phyloP scores from a whole-genome alignment of 2,113 vertebrate genomes.

The Tonatia bakeri region DNA sequence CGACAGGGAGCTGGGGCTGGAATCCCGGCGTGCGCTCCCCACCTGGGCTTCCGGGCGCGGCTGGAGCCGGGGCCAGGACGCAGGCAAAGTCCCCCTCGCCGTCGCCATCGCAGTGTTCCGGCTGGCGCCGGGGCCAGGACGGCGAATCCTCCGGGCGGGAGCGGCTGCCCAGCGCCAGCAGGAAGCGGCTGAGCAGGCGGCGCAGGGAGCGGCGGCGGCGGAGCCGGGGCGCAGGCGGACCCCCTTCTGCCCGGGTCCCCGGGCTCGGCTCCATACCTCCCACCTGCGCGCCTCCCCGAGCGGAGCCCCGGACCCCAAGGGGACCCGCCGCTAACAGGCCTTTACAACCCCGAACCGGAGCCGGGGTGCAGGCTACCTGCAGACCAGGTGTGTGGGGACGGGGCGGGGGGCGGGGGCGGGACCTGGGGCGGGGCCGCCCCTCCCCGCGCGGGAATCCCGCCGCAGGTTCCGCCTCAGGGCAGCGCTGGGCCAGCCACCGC shows the following conservation, averaged over 20 bases:
- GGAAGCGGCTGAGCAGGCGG: conserved; percentile 65
- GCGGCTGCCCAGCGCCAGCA: conserved; percentile 85
- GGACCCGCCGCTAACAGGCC: not conserved
- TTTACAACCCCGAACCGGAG: not conserved
- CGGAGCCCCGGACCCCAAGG: not conserved
- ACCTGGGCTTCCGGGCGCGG: conserved; percentile 27
- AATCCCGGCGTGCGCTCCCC: conserved; percentile 73
- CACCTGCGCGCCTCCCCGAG: not conserved
- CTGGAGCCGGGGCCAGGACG: conserved; percentile 60
- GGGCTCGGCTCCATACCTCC: conserved; percentile 44
- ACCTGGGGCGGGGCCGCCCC: conserved; percentile 37
- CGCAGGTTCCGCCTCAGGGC: not conserved
- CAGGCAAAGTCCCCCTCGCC: conserved; percentile 42
- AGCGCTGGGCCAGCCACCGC: not conserved
- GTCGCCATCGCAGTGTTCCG: not conserved
- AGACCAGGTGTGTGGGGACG: conserved; percentile 58
- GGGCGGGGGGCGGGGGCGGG: conserved; percentile 24
- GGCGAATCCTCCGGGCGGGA: conserved; percentile 51
- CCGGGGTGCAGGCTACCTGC: conserved; percentile 51
- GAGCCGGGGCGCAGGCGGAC: conserved; percentile 13
- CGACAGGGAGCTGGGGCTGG: conserved; percentile 75
- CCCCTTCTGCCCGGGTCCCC: not conserved
- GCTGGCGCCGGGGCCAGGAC: not conserved
- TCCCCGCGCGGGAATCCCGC: conserved; percentile 57
- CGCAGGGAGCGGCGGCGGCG: conserved; percentile 63